A percentile compares a stretch with the other conserved stretches of the same genome.
Evolutionary conservation across 2,113 vertebrate species (phyloP).

Genomic region (Eclectus roratus): DNA sequence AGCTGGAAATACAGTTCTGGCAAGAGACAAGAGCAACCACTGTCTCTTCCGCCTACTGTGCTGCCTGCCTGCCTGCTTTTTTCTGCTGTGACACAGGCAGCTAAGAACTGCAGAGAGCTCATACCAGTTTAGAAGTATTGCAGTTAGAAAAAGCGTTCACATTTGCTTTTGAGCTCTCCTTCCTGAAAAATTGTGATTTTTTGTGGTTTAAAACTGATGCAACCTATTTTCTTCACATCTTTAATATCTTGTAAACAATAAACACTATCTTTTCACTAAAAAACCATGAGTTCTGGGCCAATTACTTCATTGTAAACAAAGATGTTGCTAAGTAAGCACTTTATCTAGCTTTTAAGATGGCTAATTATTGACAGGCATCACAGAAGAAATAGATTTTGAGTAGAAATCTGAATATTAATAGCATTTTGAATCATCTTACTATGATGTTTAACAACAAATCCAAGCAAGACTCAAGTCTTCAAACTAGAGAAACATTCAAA

Average conservation of each 20-base stretch:
- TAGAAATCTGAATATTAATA: background rate
- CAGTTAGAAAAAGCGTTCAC: background rate
- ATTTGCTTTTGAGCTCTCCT: background rate
- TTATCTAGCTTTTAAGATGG: background rate
- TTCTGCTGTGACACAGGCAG: background rate
- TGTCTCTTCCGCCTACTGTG: background rate
- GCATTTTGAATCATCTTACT: background rate
- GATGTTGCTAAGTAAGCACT: background rate
- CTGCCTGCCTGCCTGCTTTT: background rate
- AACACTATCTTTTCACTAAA: too few relatives aligned
- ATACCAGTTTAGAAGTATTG: background rate
- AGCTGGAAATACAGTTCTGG: background rate
- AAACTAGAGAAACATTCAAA: background rate
- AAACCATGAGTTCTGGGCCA: background rate
- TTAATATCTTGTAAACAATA: background rate
- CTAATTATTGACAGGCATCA: background rate
- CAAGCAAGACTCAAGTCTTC: background rate
- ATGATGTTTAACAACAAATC: background rate
- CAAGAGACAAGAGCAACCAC: background rate
- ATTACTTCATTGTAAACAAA: background rate
- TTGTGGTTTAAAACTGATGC: background rate
- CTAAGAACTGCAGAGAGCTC: background rate
- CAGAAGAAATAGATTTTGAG: background rate
- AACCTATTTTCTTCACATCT: background rate
- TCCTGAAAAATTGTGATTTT: background rate